These are phyloP conservation scores for Umimayanthus chanpuru DNA, from an alignment of 92 coral and sea anemone genomes.

Conservation along the genomic window DNA sequence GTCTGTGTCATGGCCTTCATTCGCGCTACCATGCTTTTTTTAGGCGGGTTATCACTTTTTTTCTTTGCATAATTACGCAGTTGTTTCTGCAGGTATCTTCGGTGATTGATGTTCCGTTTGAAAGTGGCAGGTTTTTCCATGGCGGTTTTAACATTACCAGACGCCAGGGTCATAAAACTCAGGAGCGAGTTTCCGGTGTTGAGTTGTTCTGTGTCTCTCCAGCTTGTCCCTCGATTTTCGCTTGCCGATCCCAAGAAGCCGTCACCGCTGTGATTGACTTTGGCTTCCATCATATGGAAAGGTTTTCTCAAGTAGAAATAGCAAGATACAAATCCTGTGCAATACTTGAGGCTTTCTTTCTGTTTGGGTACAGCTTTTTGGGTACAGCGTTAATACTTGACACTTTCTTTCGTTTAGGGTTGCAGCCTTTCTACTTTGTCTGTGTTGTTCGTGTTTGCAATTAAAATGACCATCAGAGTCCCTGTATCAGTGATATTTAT, in stretches of 20 bases:
- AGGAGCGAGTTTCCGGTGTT: conserved; percentile 89
- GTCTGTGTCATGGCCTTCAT: conserved; percentile 10
- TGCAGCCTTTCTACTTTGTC: conserved; percentile 15
- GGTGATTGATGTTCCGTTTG: conserved; percentile 95
- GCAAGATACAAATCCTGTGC: not conserved
- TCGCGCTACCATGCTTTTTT: conserved; percentile 56
- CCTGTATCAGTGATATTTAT: conserved; percentile 72
- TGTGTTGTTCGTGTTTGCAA: conserved; percentile 22
- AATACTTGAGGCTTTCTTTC: not conserved
- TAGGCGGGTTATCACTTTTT: conserved; percentile 58
- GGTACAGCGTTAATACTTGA: not conserved
- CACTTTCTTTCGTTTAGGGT: not conserved
- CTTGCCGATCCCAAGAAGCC: conserved; percentile 54
- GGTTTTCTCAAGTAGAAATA: not conserved
- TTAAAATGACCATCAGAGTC: conserved; percentile 45
- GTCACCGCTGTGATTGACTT: conserved; percentile 41
- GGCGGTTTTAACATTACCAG: conserved; percentile 93
- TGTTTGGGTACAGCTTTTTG: not conserved
- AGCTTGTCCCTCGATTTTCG: conserved; percentile 44
- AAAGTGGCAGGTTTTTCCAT: conserved; percentile 97
- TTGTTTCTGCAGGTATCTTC: conserved; percentile 95
- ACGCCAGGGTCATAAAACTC: conserved; percentile 94
- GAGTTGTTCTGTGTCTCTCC: conserved; percentile 72
- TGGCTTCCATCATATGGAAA: conserved; percentile 27
- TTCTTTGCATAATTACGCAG: conserved; percentile 81